Conservation (phyloP, 1,140 invertebrate species). For the Argopecten irradians region DNA sequence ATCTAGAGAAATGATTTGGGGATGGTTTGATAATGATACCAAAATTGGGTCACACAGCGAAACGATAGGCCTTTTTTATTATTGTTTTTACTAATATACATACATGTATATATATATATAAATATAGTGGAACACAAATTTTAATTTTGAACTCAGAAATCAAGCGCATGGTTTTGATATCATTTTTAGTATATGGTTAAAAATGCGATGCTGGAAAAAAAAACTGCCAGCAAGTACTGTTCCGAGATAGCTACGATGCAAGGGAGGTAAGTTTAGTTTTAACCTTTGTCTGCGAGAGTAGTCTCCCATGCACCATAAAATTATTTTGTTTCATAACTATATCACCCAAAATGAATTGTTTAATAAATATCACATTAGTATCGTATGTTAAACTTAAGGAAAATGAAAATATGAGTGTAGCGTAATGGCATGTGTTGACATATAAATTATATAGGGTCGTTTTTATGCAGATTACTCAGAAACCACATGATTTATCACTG, state of each 20-base stretch:
- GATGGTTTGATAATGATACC: neutral
- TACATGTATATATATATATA: no score
- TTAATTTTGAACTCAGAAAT: no score
- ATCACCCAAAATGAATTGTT: neutral
- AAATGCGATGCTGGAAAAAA: no score
- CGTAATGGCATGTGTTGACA: neutral
- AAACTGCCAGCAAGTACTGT: no score
- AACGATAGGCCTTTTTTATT: no score
- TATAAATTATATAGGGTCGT: neutral
- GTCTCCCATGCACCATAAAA: neutral
- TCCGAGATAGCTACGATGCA: no score
- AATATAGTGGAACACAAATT: no score
- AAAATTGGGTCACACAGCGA: neutral
- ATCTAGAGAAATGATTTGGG: neutral
- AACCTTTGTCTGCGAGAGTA: neutral
- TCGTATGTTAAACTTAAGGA: neutral
- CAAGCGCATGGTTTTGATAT: no score
- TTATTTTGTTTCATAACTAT: neutral
- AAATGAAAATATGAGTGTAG: neutral
- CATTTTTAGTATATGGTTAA: no score
- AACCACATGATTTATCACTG: constrained; percentile 10
- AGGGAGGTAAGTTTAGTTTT: neutral
- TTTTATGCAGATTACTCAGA: neutral
- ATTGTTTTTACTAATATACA: no score
- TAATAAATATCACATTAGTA: neutral